Base-by-base conservation (phyloP, 2,888 invertebrate genomes). In the Escarpia spicata region DNA sequence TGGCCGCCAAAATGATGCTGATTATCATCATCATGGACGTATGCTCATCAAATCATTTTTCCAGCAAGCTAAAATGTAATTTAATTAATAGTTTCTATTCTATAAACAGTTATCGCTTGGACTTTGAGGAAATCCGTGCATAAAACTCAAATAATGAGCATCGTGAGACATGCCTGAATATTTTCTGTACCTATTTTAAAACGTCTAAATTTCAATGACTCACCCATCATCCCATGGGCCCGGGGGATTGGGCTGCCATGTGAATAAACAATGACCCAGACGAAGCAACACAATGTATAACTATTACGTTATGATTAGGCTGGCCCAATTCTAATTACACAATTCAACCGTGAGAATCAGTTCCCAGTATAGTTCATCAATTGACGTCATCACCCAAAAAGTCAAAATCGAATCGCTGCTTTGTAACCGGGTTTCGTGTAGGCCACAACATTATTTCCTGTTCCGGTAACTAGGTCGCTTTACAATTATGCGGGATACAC, bases 381-480 rank as follows among this genome's bases (percentile, higher is more conserved):
- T 75, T 15, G 19, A n/a, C 75, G n/a, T 75, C 75, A 60, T 60
- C 60, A 60, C 60, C 60, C 45, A 52, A 52, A 52, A 52, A 12
- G 52, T 9, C 52, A 52, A 52, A 75, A 26, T 75, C 75, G 19
- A 75, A 75, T 75, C 75, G 75, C 19, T 6, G n/a, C n/a, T 75
- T 75, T 75, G 4, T 6, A 75, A 75, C 75, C 75, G n/a, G 19
- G 26, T 75, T 75, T 19, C 19, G 75, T 26, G 75, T 75, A 75
- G n/a, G n/a, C 75, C n/a, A 6, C 19, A 75, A 26, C 19, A 75
- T 8, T 75, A n/a, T 75, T 26, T 15, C 19, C 19, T 26, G 19
- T 75, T 75, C 75, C 75, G 75, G n/a, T 75, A 75, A 75, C 75
- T 75, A 75, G 19, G 75, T 15, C 75, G 75, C 75, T 75, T 75